Percentiles rank a stretch among this genome's conserved stretches.
phyloP scores from a whole-genome alignment of 2,113 vertebrate species.

The Empidonax alnorum region DNA sequence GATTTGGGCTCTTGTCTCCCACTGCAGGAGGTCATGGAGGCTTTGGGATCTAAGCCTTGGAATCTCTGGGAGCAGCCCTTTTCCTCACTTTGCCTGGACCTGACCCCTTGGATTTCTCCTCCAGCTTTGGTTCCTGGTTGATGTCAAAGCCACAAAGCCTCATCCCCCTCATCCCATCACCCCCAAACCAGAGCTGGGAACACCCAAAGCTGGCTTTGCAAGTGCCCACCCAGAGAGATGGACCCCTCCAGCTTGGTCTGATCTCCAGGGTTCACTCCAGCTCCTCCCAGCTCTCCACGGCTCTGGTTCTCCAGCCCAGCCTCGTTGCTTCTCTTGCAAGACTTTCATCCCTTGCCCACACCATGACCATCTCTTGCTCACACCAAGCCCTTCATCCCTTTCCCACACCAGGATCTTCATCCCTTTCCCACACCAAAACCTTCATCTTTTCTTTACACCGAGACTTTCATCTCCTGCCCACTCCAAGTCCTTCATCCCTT shows the following conservation, averaged over 20 bases:
- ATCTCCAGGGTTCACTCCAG: not conserved
- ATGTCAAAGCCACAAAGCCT: not conserved
- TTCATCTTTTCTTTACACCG: too few species aligned
- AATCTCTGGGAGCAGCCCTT: not conserved
- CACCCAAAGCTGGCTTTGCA: not conserved
- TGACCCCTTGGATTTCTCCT: not conserved
- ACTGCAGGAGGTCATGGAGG: not conserved
- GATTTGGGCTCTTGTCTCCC: not conserved
- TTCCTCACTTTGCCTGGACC: rapidly evolving
- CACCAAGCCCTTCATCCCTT: too few species aligned
- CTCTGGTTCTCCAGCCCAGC: not conserved
- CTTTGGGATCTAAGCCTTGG: not conserved
- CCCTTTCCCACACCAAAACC: too few species aligned
- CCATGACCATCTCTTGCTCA: not conserved
- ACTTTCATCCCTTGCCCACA: not conserved
- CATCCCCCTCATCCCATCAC: rapidly evolving
- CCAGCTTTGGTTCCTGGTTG: not conserved
- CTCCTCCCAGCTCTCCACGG: not conserved
- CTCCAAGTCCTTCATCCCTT: not conserved
- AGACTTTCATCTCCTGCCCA: not conserved
- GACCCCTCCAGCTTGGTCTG: not conserved
- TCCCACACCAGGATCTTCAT: too few species aligned
- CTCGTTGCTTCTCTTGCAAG: rapidly evolving
- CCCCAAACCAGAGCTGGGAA: rapidly evolving
- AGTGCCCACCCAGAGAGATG: not conserved